Base-by-base conservation (phyloP, 1,140 invertebrate species). In the Thaumetopoea pityocampa region DNA sequence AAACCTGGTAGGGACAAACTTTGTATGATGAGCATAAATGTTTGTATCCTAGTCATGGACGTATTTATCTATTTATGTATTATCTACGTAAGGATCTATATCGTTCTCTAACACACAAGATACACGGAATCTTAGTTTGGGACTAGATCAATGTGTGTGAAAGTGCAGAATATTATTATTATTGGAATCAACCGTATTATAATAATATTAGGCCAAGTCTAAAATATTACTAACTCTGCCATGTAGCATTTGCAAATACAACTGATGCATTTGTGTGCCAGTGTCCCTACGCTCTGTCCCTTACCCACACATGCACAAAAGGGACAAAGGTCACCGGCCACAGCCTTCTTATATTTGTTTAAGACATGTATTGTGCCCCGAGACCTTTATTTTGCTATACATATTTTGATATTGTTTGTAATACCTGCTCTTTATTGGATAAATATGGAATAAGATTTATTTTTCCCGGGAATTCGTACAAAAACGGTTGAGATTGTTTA, bases 281-380 rank as follows among this genome's bases (percentile, higher is more conserved):
- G 65, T 48, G 50, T 70, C 42, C 26, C 19, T 32, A 71, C 53
- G 14, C 47, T 36, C 46, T 59, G 73, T 71, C 76, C 79, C 68
- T 76, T 74, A 77, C 73, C 8, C 77, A 77, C 76, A 80, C 72
- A 38, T 3, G 22, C 29, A 30, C 23, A 35, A 62, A 67, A 64
- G 64, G 68, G 70, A 71, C 72, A 80, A 72, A 80, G 79, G 76
- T 77, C 79, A 71, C 73, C 69, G 61, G 67, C 72, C 73, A 71
- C 57, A 61, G 58, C 55, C 65, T 80, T 79, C 76, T 80, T 80
- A 80, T 80, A 80, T 83, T 81, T 83, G 79, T 79, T 78, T 76
- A 80, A 82, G 73, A 71, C 71, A 56, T 65, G 62, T 72, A 78
- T 74, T 71, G 67, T 68, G 35, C 35, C 56, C 60, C 41, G 38